A percentile compares a stretch with the other conserved stretches of the same genome.
These are phyloP conservation scores for Julus scandinavius DNA, from an alignment of 2,888 invertebrate species.

Conservation along the genomic window DNA sequence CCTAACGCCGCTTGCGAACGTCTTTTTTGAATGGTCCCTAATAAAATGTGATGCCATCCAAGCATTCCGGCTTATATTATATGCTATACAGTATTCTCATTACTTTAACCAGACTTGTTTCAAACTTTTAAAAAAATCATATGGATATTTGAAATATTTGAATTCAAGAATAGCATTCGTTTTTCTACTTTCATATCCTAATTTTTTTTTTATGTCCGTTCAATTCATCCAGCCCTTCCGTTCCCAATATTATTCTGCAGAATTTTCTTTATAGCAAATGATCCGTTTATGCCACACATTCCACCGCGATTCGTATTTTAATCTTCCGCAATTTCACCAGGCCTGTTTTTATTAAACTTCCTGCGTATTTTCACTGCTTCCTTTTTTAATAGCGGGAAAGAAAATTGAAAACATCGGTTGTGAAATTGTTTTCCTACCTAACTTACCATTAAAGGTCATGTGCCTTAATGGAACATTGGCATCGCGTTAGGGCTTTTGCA, in stretches of 20 bases:
- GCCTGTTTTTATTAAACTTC: conserved; percentile 19
- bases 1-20: no score
- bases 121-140: no score
- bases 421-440: conserved; percentile 29
- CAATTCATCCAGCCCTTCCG: neutral
- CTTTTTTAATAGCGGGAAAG: neutral
- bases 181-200: neutral
- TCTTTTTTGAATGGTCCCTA: no score
- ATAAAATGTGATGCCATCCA: no score
- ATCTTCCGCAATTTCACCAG: conserved; percentile 4
- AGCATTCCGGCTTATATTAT: no score
- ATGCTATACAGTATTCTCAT: no score
- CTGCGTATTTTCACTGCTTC: conserved; percentile 11
- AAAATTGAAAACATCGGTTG: neutral
- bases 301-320: neutral
- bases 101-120: no score
- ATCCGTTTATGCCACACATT: neutral
- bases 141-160: neutral
- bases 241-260: neutral
- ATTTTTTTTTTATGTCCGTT: neutral
- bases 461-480: neutral
- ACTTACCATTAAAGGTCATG: conserved; percentile 8
- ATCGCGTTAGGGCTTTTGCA: neutral
- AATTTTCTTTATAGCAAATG: neutral
- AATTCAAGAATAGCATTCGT: neutral